These are phyloP conservation scores for Heteromormyrus szaboi DNA, from an alignment of 2,797 vertebrate genomes.

Conservation along the genomic window DNA sequence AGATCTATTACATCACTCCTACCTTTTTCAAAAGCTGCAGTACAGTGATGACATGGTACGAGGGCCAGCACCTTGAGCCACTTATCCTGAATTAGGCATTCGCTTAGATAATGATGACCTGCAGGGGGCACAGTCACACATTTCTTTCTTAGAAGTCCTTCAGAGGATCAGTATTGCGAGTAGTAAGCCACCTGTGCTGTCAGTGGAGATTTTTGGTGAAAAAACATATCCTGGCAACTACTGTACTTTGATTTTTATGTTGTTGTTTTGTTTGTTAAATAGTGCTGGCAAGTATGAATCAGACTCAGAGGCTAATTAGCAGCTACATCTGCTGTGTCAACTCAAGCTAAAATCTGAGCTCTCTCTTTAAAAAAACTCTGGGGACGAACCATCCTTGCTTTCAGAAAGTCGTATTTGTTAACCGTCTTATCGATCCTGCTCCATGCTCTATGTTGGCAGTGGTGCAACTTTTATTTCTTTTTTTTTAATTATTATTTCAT, in stretches of 20 bases:
- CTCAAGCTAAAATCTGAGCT: conserved; percentile 4
- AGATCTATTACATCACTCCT: not conserved
- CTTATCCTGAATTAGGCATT: not conserved
- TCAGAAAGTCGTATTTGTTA: conserved; percentile 30
- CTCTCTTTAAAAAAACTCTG: not conserved
- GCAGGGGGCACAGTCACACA: not conserved
- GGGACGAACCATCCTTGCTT: not conserved
- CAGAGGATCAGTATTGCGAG: not conserved
- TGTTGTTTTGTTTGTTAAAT: conserved; percentile 10
- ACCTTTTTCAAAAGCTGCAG: not conserved
- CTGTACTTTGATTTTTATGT: not conserved
- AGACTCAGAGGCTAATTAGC: not conserved
- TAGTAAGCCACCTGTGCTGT: not conserved
- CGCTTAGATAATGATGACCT: not conserved
- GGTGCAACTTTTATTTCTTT: not conserved
- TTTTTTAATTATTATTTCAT: not conserved
- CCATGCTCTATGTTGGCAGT: conserved; percentile 25
- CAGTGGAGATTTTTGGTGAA: not conserved
- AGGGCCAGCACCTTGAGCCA: not conserved
- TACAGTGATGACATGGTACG: not conserved
- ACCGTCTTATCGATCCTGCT: conserved; percentile 29
- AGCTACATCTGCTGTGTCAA: not conserved
- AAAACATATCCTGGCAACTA: not conserved
- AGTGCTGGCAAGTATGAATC: not conserved
- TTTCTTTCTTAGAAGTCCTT: not conserved